phyloP scores from a whole-genome alignment of 2,113 vertebrate species.

The Gymnorhina tibicen region DNA sequence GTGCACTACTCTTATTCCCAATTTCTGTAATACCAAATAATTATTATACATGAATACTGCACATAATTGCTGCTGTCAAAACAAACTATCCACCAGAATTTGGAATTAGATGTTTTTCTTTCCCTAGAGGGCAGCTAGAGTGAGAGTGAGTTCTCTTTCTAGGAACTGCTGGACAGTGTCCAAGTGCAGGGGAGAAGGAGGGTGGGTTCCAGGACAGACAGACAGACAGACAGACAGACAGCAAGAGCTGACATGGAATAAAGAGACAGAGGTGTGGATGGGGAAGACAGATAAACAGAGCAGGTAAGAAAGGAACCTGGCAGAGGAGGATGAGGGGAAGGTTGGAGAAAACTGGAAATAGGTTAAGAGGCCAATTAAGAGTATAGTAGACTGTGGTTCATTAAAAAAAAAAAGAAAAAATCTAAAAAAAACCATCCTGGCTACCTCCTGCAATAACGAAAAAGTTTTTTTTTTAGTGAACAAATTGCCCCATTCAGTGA shows the following conservation, averaged over 20 bases:
- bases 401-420: neutral
- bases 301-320: neutral
- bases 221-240: neutral
- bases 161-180: neutral
- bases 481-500: neutral
- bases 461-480: neutral
- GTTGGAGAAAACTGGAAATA: neutral
- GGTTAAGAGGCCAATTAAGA: neutral
- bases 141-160: neutral
- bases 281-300: neutral
- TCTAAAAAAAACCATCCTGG: rapidly evolving
- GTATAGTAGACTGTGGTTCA: neutral
- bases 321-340: neutral
- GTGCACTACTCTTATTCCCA: neutral
- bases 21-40: neutral
- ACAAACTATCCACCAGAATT: neutral
- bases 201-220: neutral
- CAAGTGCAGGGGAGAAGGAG: neutral
- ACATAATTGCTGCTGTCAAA: neutral
- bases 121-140: neutral
- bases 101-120: neutral
- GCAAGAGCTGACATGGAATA: neutral
- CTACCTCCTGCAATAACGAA: neutral
- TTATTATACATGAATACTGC: neutral
- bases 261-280: neutral